Base-by-base conservation (phyloP, 30 jellyfish, hydroid and myxozoan genomes). In the Hydra vulgaris region DNA sequence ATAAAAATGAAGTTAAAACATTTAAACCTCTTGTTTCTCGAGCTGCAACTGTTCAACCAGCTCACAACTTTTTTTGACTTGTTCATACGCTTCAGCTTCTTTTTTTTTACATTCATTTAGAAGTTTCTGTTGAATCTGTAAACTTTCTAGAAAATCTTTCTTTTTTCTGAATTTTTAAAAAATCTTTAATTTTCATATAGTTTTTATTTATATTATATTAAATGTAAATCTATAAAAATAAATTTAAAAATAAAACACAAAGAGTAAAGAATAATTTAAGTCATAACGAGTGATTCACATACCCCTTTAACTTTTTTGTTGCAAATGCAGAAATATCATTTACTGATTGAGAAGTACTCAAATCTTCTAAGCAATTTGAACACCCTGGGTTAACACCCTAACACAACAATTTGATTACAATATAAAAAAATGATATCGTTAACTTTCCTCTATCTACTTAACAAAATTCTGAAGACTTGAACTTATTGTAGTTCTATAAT, bases 21-120 rank as follows among this genome's bases (percentile, higher is more conserved):
- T 40, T 40, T 40, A 40, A 40, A 88, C 96, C 90, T 88, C 90
- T 25, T 84, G 96, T 68, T 88, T 88, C 27, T 88, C 95, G 7
- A 88, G 76, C 71, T 88, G 96, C 26, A 73, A 80, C 69, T 83
- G 95, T 69, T 88, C 95, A 8, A 89, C 96, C 77, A 88, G 53
- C 71, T 88, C 96, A 68, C 96, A 88, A 56, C 95, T 88, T 75
- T 79, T 88, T 77, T 88, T 88, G 53, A 88, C 96, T 74, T 84
- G 96, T 0, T 72, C 15, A 54, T 82, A 88, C 5, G 96, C 96
- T 54, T 83, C 96, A 21, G 72, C 67, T 80, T 88, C 96, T 21
- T 76, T 79, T 74, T 25, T 75, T 54, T 73, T 73, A 72, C 85
- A 24, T 8, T 75, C 93, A 22, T 79, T 89, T 26, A 84, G 23